Conservation (phyloP, 1,140 invertebrate genomes). For the Neodiprion fabricii region DNA sequence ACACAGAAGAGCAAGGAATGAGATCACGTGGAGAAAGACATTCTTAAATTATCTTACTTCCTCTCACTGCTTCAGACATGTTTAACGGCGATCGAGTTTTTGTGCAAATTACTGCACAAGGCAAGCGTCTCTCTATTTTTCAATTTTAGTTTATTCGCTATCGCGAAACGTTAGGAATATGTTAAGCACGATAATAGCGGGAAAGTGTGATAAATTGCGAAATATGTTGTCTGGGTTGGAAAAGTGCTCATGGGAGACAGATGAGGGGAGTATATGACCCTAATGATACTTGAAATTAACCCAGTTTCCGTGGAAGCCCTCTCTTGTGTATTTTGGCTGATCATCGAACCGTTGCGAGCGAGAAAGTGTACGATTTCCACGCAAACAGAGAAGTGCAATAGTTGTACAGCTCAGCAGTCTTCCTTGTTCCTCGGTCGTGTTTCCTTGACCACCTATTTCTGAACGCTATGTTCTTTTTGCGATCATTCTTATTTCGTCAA, state of each 20-base stretch:
- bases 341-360: not conserved
- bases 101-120: not conserved
- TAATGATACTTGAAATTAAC: conserved; percentile 3
- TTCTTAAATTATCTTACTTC: no score
- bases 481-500: not conserved
- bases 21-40: no score
- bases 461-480: not conserved
- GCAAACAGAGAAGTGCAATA: not conserved
- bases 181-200: no score
- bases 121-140: not conserved
- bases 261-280: not conserved
- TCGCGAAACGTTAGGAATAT: no score
- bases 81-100: not conserved
- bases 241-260: not conserved
- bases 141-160: not conserved
- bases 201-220: conserved; percentile 4
- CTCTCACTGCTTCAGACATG: not conserved
- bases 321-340: not conserved
- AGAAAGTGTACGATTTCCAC: not conserved
- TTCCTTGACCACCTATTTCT: not conserved
- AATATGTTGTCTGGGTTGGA: not conserved
- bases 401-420: not conserved
- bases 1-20: no score
- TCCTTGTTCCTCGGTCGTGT: not conserved
- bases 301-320: not conserved